Conservation (phyloP, 2,113 vertebrate species). For the Rhagologus leucostigma region DNA sequence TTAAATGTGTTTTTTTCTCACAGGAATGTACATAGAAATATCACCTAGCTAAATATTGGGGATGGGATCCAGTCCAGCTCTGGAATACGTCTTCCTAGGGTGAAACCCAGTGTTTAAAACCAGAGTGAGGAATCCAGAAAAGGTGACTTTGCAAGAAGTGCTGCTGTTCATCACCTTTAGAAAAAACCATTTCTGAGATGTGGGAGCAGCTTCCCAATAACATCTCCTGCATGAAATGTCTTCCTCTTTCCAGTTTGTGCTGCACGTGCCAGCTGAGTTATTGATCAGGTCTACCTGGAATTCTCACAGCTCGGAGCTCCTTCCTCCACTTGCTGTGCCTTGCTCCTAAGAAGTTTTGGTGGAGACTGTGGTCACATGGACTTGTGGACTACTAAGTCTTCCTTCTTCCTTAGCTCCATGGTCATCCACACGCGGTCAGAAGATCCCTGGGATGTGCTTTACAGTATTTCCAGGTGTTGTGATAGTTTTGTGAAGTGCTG, state of each 20-base stretch:
- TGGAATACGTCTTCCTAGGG: not conserved
- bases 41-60: not conserved
- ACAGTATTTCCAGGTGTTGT: not conserved
- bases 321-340: rapidly evolving
- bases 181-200: not conserved
- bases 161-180: not conserved
- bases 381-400: not conserved
- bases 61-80: not conserved
- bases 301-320: not conserved
- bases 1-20: not conserved
- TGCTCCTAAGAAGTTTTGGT: not conserved
- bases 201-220: not conserved
- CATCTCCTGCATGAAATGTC: not conserved
- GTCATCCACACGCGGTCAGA: not conserved
- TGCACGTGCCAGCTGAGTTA: not conserved
- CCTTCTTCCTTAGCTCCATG: not conserved
- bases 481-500: not conserved
- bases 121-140: not conserved
- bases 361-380: not conserved
- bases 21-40: not conserved
- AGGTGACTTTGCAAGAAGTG: not conserved
- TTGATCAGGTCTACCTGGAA: not conserved
- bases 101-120: not conserved
- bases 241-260: not conserved
- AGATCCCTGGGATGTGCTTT: not conserved